Conservation (phyloP, 2,797 vertebrate species). For the Mus spretus region DNA sequence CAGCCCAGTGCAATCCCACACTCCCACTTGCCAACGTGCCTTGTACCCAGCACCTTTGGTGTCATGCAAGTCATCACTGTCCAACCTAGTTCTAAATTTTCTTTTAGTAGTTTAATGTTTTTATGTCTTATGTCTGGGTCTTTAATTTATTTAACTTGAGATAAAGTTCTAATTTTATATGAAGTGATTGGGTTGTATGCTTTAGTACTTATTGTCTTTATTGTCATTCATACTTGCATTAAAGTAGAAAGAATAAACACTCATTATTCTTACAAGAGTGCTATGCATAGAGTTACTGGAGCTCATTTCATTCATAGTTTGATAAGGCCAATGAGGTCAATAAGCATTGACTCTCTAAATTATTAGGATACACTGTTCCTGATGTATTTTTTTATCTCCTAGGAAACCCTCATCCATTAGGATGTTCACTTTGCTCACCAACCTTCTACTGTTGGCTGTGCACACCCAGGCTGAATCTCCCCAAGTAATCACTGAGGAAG, state of each 20-base stretch:
- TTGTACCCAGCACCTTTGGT: too few relatives aligned
- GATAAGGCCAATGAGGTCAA: not conserved
- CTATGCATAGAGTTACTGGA: too few relatives aligned
- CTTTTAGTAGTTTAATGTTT: fast-evolving
- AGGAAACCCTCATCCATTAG: not conserved
- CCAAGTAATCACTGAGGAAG: fast-evolving
- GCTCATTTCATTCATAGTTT: not conserved
- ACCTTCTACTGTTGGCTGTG: slow-evolving; percentile 59
- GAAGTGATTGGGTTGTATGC: not conserved
- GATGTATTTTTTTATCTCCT: not conserved
- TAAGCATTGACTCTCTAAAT: not conserved
- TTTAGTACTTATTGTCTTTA: not conserved
- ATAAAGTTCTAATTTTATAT: not conserved
- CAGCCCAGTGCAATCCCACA: too few relatives aligned
- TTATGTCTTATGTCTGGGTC: fast-evolving
- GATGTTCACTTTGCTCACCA: not conserved
- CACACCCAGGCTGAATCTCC: not conserved
- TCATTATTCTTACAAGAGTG: not conserved
- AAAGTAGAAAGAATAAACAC: not conserved
- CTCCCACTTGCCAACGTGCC: too few relatives aligned
- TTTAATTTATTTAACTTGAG: not conserved
- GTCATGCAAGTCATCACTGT: not conserved
- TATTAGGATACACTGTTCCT: too few relatives aligned
- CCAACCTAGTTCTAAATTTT: not conserved
- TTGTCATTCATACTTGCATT: not conserved